These are phyloP conservation scores for Monomorium pharaonis DNA, from an alignment of 1,140 invertebrate species.

Conservation along the genomic window DNA sequence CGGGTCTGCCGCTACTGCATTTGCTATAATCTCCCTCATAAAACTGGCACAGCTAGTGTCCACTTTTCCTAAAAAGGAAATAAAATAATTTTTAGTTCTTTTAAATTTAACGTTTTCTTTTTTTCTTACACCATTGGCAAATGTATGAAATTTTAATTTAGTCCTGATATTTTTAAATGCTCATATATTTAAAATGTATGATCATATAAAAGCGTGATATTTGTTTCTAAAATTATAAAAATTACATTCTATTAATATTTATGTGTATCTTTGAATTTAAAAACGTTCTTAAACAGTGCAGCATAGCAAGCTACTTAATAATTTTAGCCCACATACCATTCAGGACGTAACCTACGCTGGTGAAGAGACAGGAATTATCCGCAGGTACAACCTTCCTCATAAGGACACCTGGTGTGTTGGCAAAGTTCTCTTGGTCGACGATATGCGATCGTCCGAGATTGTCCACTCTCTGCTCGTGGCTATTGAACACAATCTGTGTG, in stretches of 20 bases:
- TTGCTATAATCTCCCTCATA: conserved; percentile 95
- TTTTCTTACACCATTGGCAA: not conserved
- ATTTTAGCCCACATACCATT: conserved; percentile 80
- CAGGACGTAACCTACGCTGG: conserved; percentile 91
- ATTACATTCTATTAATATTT: not conserved
- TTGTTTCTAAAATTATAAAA: not conserved
- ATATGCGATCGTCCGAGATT: conserved; percentile 77
- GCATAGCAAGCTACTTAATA: no score
- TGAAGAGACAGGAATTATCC: conserved; percentile 98
- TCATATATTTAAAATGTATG: not conserved
- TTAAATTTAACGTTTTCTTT: not conserved
- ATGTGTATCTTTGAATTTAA: not conserved
- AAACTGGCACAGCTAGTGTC: conserved; percentile 89
- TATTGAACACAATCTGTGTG: conserved; percentile 57
- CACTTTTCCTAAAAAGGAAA: conserved; percentile 87
- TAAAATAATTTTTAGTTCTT: not conserved
- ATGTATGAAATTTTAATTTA: not conserved
- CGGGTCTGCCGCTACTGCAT: conserved; percentile 91
- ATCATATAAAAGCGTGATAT: not conserved
- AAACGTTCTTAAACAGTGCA: not conserved
- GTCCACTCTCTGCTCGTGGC: conserved; percentile 30
- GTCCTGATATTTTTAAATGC: not conserved
- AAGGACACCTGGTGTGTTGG: conserved; percentile 90
- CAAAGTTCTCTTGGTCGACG: conserved; percentile 74
- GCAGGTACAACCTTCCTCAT: conserved; percentile 96